Conservation (phyloP, 1,140 invertebrate species). For the Arion vulgaris region DNA sequence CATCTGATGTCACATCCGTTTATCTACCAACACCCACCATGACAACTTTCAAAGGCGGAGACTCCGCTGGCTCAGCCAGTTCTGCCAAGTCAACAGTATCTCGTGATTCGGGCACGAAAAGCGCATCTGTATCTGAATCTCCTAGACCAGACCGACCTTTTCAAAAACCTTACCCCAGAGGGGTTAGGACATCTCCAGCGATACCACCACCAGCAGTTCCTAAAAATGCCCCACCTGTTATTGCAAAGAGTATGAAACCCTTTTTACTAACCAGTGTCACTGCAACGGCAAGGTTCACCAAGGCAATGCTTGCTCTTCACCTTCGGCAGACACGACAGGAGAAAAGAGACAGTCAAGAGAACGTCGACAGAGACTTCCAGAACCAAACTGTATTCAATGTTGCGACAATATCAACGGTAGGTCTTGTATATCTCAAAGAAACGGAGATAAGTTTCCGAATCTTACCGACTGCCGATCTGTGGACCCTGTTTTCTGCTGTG, state of each 20-base stretch:
- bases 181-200: conserved; percentile 39
- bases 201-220: conserved; percentile 33
- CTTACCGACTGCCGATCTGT: not conserved
- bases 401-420: not conserved
- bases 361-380: not conserved
- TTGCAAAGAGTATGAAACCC: not conserved
- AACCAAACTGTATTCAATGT: conserved; percentile 4
- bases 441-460: not conserved
- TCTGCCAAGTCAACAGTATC: conserved; percentile 41
- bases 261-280: not conserved
- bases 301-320: not conserved
- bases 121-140: conserved; percentile 24
- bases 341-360: not conserved
- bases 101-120: conserved; percentile 35
- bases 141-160: conserved; percentile 10
- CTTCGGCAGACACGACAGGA: not conserved
- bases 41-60: conserved; percentile 62
- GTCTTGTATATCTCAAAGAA: not conserved
- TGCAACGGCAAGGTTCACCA: not conserved
- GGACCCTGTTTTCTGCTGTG: conserved; percentile 36
- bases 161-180: not conserved
- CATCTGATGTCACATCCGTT: conserved; percentile 64
- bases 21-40: conserved; percentile 57
- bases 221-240: not conserved
- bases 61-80: conserved; percentile 34